These are phyloP conservation scores for Tinamus guttatus DNA, from an alignment of 2,113 vertebrate species.

Conservation along the genomic window DNA sequence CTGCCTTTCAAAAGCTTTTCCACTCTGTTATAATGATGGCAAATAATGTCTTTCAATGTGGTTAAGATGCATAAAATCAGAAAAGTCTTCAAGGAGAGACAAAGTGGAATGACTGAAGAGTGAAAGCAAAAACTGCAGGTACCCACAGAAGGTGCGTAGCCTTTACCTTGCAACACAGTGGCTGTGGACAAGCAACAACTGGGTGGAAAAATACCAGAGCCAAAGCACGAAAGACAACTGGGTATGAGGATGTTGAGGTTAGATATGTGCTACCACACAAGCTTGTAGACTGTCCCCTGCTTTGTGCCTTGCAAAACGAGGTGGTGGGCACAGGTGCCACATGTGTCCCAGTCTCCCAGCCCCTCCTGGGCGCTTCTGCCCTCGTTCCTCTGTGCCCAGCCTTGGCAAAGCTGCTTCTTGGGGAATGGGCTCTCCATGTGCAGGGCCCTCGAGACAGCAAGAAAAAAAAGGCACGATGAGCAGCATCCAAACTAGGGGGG, in stretches of 20 bases:
- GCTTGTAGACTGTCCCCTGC: not conserved
- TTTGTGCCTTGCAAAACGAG: not conserved
- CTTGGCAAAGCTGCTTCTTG: not conserved
- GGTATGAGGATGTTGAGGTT: not conserved
- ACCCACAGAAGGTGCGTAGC: not conserved
- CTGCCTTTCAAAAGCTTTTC: constrained; percentile 63
- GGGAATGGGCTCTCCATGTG: not conserved
- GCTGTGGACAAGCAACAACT: not conserved
- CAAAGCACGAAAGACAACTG: not conserved
- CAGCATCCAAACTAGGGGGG: not conserved
- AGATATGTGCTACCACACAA: not conserved
- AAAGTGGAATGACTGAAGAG: not conserved
- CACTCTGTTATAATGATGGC: constrained; percentile 40
- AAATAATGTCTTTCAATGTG: constrained; percentile 41
- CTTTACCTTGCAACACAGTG: not conserved
- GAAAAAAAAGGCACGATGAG: not conserved
- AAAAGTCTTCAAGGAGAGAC: constrained; percentile 6
- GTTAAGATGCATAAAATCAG: constrained; percentile 61
- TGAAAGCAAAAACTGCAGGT: not conserved
- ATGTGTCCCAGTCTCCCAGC: not conserved
- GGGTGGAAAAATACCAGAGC: not conserved
- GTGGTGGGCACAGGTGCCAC: not conserved
- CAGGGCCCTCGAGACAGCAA: not conserved
- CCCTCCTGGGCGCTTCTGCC: not conserved
- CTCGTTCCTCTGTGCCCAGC: not conserved